A percentile compares a stretch with the other conserved stretches of the same genome.
Evolutionary conservation across 1,140 invertebrate genomes (phyloP).

Genomic region (Physella acuta): DNA sequence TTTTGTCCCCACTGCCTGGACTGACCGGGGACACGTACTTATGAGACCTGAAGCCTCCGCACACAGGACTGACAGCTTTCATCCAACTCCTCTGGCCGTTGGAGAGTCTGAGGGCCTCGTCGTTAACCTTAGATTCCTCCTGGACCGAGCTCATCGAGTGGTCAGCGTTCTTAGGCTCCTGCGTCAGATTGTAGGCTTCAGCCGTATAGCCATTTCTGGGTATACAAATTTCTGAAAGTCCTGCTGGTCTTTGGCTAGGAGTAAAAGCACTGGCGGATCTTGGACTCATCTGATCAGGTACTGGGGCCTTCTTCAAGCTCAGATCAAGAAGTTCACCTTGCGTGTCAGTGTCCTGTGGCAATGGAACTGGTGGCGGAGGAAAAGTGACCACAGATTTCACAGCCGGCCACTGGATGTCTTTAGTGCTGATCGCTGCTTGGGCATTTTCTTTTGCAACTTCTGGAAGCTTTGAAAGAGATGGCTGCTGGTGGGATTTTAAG

Average conservation of each 20-base stretch:
- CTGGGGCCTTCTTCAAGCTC: constrained; percentile 14
- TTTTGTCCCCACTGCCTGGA: too few species aligned
- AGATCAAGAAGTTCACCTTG: constrained; percentile 13
- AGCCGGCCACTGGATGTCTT: too few species aligned
- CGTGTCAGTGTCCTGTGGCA: too few species aligned
- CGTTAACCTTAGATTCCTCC: background rate
- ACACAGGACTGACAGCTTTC: too few species aligned
- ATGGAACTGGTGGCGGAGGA: too few species aligned
- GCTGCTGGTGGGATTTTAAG: constrained; percentile 32
- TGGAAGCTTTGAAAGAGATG: too few species aligned
- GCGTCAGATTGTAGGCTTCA: background rate
- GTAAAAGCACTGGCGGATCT: background rate
- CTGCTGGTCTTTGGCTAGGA: background rate
- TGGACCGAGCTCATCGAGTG: background rate
- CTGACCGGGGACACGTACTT: background rate
- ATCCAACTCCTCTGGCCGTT: too few species aligned
- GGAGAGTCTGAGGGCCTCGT: background rate
- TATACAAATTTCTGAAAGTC: background rate
- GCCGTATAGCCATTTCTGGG: constrained; percentile 14
- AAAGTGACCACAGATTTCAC: too few species aligned
- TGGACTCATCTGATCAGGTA: background rate
- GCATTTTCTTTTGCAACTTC: too few species aligned
- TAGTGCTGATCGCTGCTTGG: too few species aligned
- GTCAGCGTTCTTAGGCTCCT: background rate
- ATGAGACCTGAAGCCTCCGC: too few species aligned